Conservation (phyloP, 2,888 invertebrate genomes). For the Chrysopilus asiliformis region DNA sequence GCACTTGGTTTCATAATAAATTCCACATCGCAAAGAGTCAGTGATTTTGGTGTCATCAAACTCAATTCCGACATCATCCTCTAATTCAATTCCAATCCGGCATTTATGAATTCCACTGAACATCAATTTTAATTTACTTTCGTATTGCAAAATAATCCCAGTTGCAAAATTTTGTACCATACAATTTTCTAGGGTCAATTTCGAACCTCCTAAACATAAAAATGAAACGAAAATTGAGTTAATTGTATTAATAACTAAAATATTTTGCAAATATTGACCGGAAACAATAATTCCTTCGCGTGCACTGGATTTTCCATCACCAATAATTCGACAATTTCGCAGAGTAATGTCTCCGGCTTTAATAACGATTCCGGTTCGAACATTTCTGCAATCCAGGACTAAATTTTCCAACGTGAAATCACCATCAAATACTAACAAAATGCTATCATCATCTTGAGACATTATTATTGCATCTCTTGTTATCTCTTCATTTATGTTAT, state of each 20-base stretch:
- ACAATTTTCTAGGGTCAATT: conserved; percentile 39
- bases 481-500: too few relatives aligned
- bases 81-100: conserved; percentile 22
- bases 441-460: conserved; percentile 38
- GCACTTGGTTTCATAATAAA: conserved; percentile 37
- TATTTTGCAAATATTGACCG: conserved; percentile 23
- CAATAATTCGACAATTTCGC: conserved; percentile 39
- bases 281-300: conserved; percentile 42
- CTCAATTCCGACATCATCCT: conserved; percentile 33
- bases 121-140: conserved; percentile 27
- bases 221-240: too few relatives aligned
- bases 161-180: conserved; percentile 39
- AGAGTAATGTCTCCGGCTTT: conserved; percentile 38
- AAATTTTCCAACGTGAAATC: conserved; percentile 41
- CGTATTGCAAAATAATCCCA: conserved; percentile 38
- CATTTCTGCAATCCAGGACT: conserved; percentile 39
- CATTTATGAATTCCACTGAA: conserved; percentile 25
- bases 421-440: conserved; percentile 41
- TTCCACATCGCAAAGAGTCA: conserved; percentile 39
- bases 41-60: conserved; percentile 36
- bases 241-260: too few relatives aligned
- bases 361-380: conserved; percentile 40
- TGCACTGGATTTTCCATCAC: conserved; percentile 38
- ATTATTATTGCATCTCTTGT: conserved; percentile 21
- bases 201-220: too few relatives aligned